Percentiles rank a stretch among this genome's conserved stretches.
Evolutionary conservation across 2,888 invertebrate species (phyloP).

Genomic region (Limenitis camilla): DNA sequence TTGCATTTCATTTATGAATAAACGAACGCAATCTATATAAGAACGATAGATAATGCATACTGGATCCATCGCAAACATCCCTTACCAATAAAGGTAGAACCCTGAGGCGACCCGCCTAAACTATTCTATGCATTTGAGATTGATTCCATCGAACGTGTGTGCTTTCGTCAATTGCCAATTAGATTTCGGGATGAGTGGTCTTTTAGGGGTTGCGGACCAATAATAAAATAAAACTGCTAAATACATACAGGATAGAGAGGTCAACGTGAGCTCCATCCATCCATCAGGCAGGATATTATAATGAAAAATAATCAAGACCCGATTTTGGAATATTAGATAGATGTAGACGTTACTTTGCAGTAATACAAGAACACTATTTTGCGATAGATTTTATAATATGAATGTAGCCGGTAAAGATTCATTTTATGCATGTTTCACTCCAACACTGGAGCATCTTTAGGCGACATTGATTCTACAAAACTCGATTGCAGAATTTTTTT

Average conservation of each 20-base stretch:
- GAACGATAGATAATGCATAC: constrained; percentile 11
- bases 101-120: constrained; percentile 34
- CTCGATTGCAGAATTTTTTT: too few relatives aligned
- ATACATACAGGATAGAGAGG: not conserved
- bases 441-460: too few relatives aligned
- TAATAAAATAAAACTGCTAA: constrained; percentile 2
- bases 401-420: too few relatives aligned
- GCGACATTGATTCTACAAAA: too few relatives aligned
- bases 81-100: constrained; percentile 24
- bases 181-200: constrained; percentile 9
- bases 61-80: constrained; percentile 29
- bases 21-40: constrained; percentile 2
- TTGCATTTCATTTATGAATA: not conserved
- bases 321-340: too few relatives aligned
- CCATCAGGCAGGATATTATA: too few relatives aligned
- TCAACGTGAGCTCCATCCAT: too few relatives aligned
- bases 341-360: too few relatives aligned
- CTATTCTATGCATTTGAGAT: constrained; percentile 64
- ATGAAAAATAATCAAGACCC: too few relatives aligned
- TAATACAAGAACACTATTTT: too few relatives aligned
- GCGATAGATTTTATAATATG: too few relatives aligned
- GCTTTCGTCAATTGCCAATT: constrained; percentile 24
- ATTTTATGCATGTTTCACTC: too few relatives aligned
- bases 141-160: constrained; percentile 38
- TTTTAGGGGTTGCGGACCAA: constrained; percentile 5